Evolutionary conservation across 2,888 invertebrate species (phyloP).

Genomic region (Tanypteryx hageni): DNA sequence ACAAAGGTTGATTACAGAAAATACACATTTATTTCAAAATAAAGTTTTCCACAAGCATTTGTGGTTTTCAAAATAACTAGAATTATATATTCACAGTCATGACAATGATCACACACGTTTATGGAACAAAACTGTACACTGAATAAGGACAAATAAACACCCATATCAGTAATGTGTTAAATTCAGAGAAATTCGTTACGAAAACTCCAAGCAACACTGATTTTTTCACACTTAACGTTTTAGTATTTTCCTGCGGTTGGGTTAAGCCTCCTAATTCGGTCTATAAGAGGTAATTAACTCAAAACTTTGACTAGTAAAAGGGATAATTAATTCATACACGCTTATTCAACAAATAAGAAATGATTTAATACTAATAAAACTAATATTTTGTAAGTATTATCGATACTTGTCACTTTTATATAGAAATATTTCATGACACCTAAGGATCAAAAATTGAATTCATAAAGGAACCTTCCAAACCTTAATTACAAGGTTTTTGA

Average conservation of each 20-base stretch:
- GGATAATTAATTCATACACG: no score
- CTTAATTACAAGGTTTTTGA: no score
- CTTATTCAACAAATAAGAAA: no score
- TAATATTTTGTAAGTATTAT: no score
- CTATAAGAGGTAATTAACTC: background rate
- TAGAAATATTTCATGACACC: no score
- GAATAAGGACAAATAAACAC: background rate
- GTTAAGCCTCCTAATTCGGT: background rate
- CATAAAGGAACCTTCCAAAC: no score
- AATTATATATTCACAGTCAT: slow-evolving; percentile 23
- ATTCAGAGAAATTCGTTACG: background rate
- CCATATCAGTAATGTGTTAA: background rate
- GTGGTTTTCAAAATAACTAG: slow-evolving; percentile 3
- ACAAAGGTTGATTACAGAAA: slow-evolving; percentile 6
- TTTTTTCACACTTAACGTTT: background rate
- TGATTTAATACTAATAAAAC: no score
- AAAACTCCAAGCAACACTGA: background rate
- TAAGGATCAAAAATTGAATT: no score
- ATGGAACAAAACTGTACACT: background rate
- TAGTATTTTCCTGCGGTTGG: background rate
- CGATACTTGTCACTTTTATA: no score
- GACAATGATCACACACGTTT: background rate
- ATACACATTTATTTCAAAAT: slow-evolving; percentile 64
- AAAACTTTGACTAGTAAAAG: background rate
- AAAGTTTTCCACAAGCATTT: slow-evolving; percentile 27